These are phyloP conservation scores for Dinocampus coccinellae DNA, from an alignment of 2,888 invertebrate species.

Conservation along the genomic window DNA sequence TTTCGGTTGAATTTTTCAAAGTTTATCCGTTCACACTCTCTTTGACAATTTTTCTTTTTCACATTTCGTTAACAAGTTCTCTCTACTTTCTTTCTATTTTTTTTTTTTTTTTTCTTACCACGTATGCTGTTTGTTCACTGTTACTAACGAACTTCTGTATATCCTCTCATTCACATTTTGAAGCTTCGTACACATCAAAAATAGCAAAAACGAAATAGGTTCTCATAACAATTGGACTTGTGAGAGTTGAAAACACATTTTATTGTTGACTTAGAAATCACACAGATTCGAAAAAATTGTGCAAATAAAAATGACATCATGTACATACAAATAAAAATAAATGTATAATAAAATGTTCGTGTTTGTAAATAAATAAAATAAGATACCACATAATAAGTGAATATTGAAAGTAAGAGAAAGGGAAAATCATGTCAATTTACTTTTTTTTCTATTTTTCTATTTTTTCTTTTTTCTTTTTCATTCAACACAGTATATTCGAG, in stretches of 20 bases:
- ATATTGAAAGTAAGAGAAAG: not conserved
- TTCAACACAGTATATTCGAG: conserved; percentile 13
- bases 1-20: not conserved
- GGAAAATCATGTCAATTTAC: not conserved
- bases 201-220: not conserved
- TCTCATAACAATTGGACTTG: not conserved
- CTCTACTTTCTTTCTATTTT: not conserved
- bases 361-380: too few species aligned
- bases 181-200: not conserved
- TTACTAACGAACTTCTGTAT: not conserved
- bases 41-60: not conserved
- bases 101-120: not conserved
- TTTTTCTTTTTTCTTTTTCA: not conserved
- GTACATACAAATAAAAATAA: not conserved
- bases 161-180: not conserved
- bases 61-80: not conserved
- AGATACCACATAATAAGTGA: not conserved
- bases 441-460: not conserved
- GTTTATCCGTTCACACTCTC: not conserved
- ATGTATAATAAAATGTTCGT: too few species aligned
- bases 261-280: not conserved
- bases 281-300: not conserved
- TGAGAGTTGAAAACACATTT: not conserved
- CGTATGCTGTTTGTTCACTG: not conserved
- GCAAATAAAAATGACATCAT: not conserved